Evolutionary conservation across 2,888 invertebrate species (phyloP).

Genomic region (Mythimna vitellina): DNA sequence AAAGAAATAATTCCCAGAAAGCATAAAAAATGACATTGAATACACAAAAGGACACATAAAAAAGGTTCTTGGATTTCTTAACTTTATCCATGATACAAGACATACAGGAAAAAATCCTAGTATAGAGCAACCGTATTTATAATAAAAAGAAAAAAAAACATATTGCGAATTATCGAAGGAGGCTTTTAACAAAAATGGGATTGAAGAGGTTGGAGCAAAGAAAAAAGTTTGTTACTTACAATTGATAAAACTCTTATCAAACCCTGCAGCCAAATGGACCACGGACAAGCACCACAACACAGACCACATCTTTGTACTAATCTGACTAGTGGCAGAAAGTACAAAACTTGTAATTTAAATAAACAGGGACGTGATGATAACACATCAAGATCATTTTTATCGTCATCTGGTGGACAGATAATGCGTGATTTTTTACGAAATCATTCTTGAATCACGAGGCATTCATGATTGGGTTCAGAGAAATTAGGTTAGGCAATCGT

Average conservation of each 20-base stretch:
- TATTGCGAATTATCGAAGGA: too few species aligned
- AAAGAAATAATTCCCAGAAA: too few species aligned
- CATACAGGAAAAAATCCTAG: too few species aligned
- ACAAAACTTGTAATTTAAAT: conserved; percentile 45
- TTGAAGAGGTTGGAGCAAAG: background rate
- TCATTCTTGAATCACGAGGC: background rate
- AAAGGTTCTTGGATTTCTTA: too few species aligned
- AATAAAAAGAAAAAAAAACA: too few species aligned
- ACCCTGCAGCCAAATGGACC: conserved; percentile 57
- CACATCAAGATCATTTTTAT: conserved; percentile 27
- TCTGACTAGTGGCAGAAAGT: conserved; percentile 20
- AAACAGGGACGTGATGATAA: conserved; percentile 59
- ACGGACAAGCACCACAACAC: conserved; percentile 64
- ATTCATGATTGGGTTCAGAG: background rate
- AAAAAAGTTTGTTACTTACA: conserved; percentile 70
- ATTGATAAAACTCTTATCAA: conserved; percentile 72
- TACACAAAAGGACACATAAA: too few species aligned
- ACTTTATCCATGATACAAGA: too few species aligned
- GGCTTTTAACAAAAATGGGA: too few species aligned
- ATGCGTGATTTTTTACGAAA: conserved; percentile 35
- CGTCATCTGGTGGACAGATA: conserved; percentile 43
- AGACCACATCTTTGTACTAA: conserved; percentile 70
- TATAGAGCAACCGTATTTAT: too few species aligned
- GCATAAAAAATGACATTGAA: too few species aligned
- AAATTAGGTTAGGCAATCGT: conserved; percentile 26